These are phyloP conservation scores for Eleutherodactylus coqui DNA, from an alignment of 2,797 vertebrate species.

Conservation along the genomic window DNA sequence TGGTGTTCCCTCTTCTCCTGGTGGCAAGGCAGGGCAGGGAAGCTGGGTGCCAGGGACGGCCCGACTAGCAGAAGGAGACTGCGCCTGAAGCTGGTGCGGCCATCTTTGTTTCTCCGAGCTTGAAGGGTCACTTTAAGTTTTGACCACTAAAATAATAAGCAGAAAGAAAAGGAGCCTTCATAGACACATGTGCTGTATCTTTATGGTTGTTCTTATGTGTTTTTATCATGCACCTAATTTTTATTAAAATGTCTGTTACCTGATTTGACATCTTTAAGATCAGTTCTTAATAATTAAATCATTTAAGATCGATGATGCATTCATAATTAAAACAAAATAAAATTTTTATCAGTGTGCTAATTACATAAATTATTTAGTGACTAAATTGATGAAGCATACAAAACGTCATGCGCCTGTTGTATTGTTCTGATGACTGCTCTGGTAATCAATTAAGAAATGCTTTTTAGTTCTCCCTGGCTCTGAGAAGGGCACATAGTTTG, in stretches of 20 bases:
- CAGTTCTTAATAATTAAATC: conserved; percentile 15
- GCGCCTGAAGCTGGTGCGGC: too few relatives aligned
- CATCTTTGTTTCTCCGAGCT: too few relatives aligned
- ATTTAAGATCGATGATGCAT: conserved; percentile 15
- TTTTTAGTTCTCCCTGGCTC: neutral
- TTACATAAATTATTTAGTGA: conserved; percentile 41
- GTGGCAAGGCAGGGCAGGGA: too few relatives aligned
- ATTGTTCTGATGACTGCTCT: conserved; percentile 16
- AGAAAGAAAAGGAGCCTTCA: neutral
- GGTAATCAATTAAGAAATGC: conserved; percentile 18
- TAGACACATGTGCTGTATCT: neutral
- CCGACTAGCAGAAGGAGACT: too few relatives aligned
- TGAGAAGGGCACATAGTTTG: neutral
- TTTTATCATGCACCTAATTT: neutral
- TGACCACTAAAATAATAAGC: neutral
- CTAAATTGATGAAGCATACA: conserved; percentile 17
- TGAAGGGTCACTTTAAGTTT: too few relatives aligned
- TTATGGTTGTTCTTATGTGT: too few relatives aligned
- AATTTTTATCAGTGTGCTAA: conserved; percentile 31
- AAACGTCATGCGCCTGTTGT: conserved; percentile 18
- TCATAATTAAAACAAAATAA: conserved; percentile 31
- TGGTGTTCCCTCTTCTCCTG: too few relatives aligned
- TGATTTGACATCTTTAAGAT: conserved; percentile 25
- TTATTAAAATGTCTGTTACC: conserved; percentile 17
- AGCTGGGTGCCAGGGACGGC: too few relatives aligned